Evolutionary conservation across 1,140 invertebrate genomes (phyloP).

Genomic region (Paramacrobiotus metropolitanus): DNA sequence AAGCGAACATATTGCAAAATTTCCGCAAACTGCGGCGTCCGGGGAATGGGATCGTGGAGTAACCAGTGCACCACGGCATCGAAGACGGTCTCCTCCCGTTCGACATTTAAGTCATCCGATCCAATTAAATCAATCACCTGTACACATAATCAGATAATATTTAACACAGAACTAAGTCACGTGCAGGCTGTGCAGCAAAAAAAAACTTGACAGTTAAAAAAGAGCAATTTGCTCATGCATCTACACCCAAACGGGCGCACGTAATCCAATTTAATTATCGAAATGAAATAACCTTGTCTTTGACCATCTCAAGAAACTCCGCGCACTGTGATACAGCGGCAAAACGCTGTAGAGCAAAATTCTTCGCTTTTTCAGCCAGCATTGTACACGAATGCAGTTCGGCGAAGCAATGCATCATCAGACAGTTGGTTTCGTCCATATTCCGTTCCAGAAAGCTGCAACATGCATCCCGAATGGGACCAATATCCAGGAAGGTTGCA

Average conservation of each 20-base stretch:
- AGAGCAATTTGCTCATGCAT: too few species aligned
- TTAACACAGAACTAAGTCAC: too few species aligned
- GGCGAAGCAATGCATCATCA: conserved; percentile 34
- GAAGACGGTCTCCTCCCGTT: conserved; percentile 31
- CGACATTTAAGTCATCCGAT: conserved; percentile 29
- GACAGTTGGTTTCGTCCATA: conserved; percentile 31
- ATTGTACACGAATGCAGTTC: conserved; percentile 29
- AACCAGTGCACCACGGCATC: conserved; percentile 30
- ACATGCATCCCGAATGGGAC: conserved; percentile 29
- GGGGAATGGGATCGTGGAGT: conserved; percentile 20
- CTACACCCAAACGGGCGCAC: too few species aligned
- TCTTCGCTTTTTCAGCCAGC: conserved; percentile 26
- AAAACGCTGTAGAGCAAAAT: conserved; percentile 18
- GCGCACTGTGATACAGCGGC: not conserved
- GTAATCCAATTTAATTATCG: too few species aligned
- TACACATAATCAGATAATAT: not conserved
- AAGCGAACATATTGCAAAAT: conserved; percentile 31
- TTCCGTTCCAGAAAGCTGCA: conserved; percentile 29
- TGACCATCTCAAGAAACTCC: conserved; percentile 3
- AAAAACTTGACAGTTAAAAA: too few species aligned
- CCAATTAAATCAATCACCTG: conserved; percentile 27
- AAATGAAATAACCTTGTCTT: not conserved
- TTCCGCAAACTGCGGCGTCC: conserved; percentile 19
- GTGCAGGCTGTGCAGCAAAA: too few species aligned
- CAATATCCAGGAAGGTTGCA: conserved; percentile 31